Evolutionary conservation across 1,140 invertebrate genomes (phyloP).

Genomic region (Zaprionus gabonicus): DNA sequence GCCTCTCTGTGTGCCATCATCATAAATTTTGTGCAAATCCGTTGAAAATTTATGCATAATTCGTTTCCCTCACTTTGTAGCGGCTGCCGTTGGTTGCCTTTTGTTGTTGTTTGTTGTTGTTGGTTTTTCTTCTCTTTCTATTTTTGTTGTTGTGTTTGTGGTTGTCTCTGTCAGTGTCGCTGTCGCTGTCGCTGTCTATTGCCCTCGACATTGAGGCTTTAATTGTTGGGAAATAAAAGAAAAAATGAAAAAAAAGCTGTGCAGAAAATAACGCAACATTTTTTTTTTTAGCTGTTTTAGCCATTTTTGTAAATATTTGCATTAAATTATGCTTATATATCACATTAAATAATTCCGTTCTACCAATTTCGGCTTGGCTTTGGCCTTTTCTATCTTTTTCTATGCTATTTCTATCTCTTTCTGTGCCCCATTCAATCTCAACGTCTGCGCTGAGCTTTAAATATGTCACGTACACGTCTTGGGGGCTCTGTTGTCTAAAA

Average conservation of each 20-base stretch:
- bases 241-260: not conserved
- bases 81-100: constrained; percentile 15
- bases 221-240: constrained; percentile 54
- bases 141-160: constrained; percentile 1
- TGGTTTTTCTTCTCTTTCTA: constrained; percentile 27
- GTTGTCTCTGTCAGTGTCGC: constrained; percentile 10
- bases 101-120: constrained; percentile 24
- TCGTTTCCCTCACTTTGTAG: constrained; percentile 42
- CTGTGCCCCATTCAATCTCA: not conserved
- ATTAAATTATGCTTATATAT: constrained; percentile 68
- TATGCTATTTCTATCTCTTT: not conserved
- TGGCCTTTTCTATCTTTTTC: not conserved
- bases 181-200: constrained; percentile 4
- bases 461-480: constrained; percentile 56
- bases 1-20: constrained; percentile 31
- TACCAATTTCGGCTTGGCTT: constrained; percentile 19
- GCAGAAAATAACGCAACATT: constrained; percentile 14
- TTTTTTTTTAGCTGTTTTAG: constrained; percentile 8
- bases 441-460: constrained; percentile 25
- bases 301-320: constrained; percentile 48
- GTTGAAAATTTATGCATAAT: constrained; percentile 61
- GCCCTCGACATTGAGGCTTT: constrained; percentile 70
- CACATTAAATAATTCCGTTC: constrained; percentile 55
- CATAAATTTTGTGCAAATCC: constrained; percentile 67
- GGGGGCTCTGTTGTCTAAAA: constrained; percentile 28